Base-by-base conservation (phyloP, 2,888 invertebrate genomes). In the Melieria picta region DNA sequence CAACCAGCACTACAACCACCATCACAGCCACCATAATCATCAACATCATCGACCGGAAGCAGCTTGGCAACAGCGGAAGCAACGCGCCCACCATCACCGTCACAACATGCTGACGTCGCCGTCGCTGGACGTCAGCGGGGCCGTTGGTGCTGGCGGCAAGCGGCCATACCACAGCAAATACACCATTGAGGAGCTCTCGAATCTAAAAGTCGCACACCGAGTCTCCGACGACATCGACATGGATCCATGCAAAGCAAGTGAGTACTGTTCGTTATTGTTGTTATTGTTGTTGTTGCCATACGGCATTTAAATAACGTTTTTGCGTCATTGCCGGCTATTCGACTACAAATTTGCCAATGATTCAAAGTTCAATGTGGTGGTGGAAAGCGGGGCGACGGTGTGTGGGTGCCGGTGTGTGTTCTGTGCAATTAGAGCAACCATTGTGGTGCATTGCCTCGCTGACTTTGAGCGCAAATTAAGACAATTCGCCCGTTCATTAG, bases 161-260 rank as follows among this genome's bases (percentile, higher is more conserved):
- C 82, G 78, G 46, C 78, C 77, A 55, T 83, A 85, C 78, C 82
- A 79, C 69, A 86, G 85, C 80, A 86, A 85, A 77, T 93, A 89
- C 83, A 91, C 91, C 68, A 89, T 92, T 82, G 91, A 93, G 45
- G 91, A 94, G 81, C 87, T 94, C 77, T 84, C 92, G 80, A 89
- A 87, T 69, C 89, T 87, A 69, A 88, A 89, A 77, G 94, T 93
- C 80, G 91, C 92, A 61, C 89, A 89, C 74, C 91, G 91, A 82
- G 90, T 91, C 73, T 93, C 93, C 60, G 89, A 90, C 75, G 95
- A 95, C 84, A 87, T 93, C 76, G 93, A 95, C 84, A 88, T 94
- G 89, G 95, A 95, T 88, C 93, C 95, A 70, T 95, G 95, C 87
- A 95, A 95, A 90, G 93, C 94, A 84, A 93, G 95, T 95, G 88